A percentile compares a stretch with the other conserved stretches of the same genome.
These are phyloP conservation scores for Otus sunia DNA, from an alignment of 2,113 vertebrate species.

Conservation along the genomic window DNA sequence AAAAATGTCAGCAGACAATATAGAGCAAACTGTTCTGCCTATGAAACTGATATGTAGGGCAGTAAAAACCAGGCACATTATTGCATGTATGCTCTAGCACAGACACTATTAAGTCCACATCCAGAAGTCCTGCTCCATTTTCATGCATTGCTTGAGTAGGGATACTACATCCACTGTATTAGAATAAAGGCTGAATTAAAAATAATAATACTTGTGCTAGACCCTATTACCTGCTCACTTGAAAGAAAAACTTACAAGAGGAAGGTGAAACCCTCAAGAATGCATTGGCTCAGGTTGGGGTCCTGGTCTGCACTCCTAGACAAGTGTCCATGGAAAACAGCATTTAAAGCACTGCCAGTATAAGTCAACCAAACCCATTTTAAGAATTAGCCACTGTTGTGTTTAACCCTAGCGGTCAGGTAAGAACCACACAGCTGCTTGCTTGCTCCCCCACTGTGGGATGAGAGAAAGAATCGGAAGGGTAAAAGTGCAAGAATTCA, in stretches of 20 bases:
- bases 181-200: neutral
- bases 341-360: neutral
- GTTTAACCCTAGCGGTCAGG: neutral
- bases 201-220: neutral
- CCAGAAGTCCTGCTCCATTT: neutral
- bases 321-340: accelerated
- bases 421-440: neutral
- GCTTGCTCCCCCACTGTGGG: neutral
- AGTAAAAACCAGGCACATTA: neutral
- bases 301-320: neutral
- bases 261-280: neutral
- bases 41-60: neutral
- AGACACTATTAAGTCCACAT: neutral
- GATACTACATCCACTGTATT: neutral
- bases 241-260: neutral
- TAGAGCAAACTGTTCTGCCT: neutral
- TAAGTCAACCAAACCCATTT: neutral
- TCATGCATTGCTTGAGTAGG: neutral
- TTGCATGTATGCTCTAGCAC: neutral
- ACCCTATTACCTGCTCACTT: neutral
- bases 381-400: neutral
- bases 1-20: neutral
- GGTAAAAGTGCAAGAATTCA: neutral
- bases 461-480: neutral
- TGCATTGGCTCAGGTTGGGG: neutral